These are phyloP conservation scores for Arge pagana DNA, from an alignment of 2,888 invertebrate species.

Conservation along the genomic window DNA sequence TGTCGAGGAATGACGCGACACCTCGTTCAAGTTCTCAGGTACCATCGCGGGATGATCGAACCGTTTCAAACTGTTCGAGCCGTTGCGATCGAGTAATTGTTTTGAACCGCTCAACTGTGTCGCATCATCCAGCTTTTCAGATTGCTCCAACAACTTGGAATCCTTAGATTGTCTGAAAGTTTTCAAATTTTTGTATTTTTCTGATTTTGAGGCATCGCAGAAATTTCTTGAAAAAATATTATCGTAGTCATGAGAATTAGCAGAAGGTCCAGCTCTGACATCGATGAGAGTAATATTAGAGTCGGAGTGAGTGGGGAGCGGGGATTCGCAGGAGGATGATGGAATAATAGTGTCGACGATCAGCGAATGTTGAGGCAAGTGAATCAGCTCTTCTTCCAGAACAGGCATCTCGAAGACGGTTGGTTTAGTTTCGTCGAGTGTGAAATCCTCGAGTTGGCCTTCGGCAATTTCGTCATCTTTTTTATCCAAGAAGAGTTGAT, in stretches of 20 bases:
- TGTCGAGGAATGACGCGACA: neutral
- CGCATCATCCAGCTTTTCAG: neutral
- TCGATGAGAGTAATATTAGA: constrained; percentile 20
- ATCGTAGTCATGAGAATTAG: constrained; percentile 25
- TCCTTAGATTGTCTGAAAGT: constrained; percentile 20
- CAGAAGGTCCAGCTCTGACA: neutral
- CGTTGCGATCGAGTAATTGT: too few relatives aligned
- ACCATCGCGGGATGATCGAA: too few relatives aligned
- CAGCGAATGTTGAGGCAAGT: constrained; percentile 13
- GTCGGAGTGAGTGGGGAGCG: constrained; percentile 23
- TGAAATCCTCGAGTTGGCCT: constrained; percentile 25
- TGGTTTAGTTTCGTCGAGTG: constrained; percentile 21
- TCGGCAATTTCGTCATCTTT: constrained; percentile 20
- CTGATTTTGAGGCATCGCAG: constrained; percentile 14
- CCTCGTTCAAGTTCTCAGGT: neutral
- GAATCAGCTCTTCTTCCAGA: constrained; percentile 21
- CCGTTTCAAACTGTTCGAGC: too few relatives aligned
- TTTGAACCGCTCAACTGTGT: too few relatives aligned
- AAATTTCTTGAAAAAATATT: too few relatives aligned
- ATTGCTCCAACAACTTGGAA: too few relatives aligned
- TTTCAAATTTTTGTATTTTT: constrained; percentile 27
- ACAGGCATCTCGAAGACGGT: constrained; percentile 19
- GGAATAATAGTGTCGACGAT: constrained; percentile 22
- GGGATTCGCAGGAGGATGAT: constrained; percentile 17
- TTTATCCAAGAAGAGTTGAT: constrained; percentile 22